Evolutionary conservation across 2,797 vertebrate genomes (phyloP), one percentile per base, ranked within the genome.

Genomic region (Peromyscus nudipes): DNA sequence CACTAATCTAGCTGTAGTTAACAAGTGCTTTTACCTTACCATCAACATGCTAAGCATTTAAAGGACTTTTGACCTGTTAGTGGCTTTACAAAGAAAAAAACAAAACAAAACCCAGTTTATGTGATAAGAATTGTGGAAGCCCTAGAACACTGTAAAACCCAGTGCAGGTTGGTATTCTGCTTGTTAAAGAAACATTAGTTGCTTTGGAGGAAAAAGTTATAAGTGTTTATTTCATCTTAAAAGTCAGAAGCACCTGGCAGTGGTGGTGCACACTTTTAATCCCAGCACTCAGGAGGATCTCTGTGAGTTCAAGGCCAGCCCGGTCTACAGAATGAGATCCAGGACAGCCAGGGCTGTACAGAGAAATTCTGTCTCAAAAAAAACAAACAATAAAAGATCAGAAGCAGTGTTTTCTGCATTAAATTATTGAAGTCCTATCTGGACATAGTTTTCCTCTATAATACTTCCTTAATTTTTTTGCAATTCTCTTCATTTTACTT

Each of bases 171-270:
- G 34, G 9, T 43, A n/a, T 92, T 88, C 64, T 4, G 31, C 37
- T 77, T 90, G n/a, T 81, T 71, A 94, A 67, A 75, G 76, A 96
- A 69, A 81, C 5, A 14, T 89, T 90, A 46, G 29, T 29, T 93
- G 4, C 62, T 81, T 52, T 86, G 64, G 62, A 96, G 25, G 27
- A 13, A 84, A 71, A 81, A 88, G 67, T 73, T 46, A 62, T 34
- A 83, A 79, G 73, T 95, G 73, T 23, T 83, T 65, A 65, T 93
- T 97, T 97, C 29, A 80, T 92, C 19, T 83, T 79, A 82, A 89
- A 55, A 91, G 69, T 31, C n/a, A 73, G 13, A 94, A 77, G 29
- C 43, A 91, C 29, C 71, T 4, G 11, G 37, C 1, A 2, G 29
- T 31, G 64, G 64, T 31, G 64, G 29, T 67, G 29, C 65, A 34